Conservation (phyloP, 1,140 invertebrate species). For the Drosophila seguyi region DNA sequence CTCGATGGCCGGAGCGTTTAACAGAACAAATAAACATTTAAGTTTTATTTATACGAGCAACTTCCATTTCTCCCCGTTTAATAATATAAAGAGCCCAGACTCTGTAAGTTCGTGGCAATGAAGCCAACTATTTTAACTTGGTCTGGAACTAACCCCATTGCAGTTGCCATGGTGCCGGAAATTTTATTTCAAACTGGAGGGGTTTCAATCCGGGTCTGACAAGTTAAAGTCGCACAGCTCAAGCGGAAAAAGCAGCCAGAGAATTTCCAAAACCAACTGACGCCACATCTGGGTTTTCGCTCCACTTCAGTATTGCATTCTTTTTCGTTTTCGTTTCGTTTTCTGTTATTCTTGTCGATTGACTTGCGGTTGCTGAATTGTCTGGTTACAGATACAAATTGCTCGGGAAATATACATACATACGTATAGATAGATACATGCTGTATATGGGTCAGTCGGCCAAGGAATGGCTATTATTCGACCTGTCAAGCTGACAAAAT, state of each 20-base stretch:
- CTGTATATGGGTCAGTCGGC: conserved; percentile 29
- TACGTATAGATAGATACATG: too few relatives aligned
- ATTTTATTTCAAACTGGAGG: conserved; percentile 2
- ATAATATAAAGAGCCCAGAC: conserved; percentile 64
- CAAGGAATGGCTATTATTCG: conserved; percentile 32
- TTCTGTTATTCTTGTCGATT: conserved; percentile 41
- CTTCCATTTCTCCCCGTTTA: conserved; percentile 19
- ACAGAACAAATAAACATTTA: conserved; percentile 61
- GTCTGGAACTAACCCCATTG: not conserved
- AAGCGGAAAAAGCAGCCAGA: conserved; percentile 29
- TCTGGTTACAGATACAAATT: conserved; percentile 23
- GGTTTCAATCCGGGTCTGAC: conserved; percentile 6
- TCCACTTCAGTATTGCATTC: conserved; percentile 21
- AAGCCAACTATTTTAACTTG: conserved; percentile 6
- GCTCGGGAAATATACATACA: conserved; percentile 13
- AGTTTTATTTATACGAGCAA: conserved; percentile 50
- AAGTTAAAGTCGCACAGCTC: conserved; percentile 29
- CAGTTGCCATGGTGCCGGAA: conserved; percentile 2
- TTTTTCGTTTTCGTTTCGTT: not conserved
- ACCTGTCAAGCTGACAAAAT: conserved; percentile 26
- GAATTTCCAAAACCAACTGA: conserved; percentile 20
- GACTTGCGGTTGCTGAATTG: conserved; percentile 37
- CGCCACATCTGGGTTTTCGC: conserved; percentile 36
- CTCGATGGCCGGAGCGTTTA: conserved; percentile 63
- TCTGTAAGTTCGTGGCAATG: conserved; percentile 22